Evolutionary conservation across 2,888 invertebrate genomes (phyloP).

Genomic region (Heliconius charithonia): DNA sequence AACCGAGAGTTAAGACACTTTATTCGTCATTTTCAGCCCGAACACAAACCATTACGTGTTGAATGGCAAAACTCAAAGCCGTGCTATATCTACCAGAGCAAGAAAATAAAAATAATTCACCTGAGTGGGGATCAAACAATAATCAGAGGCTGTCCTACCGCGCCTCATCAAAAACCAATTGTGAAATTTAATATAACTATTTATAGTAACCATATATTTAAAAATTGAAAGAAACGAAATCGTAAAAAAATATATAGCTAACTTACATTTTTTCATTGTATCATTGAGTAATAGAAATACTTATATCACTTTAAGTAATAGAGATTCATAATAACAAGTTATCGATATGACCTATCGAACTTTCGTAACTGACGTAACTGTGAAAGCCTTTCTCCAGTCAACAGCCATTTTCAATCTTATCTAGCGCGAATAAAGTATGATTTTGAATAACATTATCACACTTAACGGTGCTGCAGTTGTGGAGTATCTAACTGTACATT

Average conservation of each 20-base stretch:
- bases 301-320: slow-evolving; percentile 14
- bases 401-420: neutral
- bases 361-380: slow-evolving; percentile 69
- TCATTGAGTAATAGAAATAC: neutral
- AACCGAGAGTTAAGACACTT: neutral
- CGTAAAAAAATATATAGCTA: neutral
- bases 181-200: too few relatives aligned
- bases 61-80: neutral
- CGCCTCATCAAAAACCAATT: too few relatives aligned
- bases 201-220: too few relatives aligned
- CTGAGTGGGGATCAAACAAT: neutral
- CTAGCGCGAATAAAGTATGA: neutral
- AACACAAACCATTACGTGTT: neutral
- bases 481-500: neutral
- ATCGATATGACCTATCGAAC: slow-evolving; percentile 43
- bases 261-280: neutral
- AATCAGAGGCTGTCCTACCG: neutral
- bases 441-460: neutral
- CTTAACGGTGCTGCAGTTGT: neutral
- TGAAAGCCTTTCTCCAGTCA: slow-evolving; percentile 58
- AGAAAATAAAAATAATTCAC: neutral
- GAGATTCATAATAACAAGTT: slow-evolving; percentile 6
- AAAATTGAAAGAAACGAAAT: neutral
- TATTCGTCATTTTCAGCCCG: neutral
- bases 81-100: neutral